These are phyloP conservation scores for Hyposoter didymator DNA, from an alignment of 2,888 invertebrate genomes.

Conservation along the genomic window DNA sequence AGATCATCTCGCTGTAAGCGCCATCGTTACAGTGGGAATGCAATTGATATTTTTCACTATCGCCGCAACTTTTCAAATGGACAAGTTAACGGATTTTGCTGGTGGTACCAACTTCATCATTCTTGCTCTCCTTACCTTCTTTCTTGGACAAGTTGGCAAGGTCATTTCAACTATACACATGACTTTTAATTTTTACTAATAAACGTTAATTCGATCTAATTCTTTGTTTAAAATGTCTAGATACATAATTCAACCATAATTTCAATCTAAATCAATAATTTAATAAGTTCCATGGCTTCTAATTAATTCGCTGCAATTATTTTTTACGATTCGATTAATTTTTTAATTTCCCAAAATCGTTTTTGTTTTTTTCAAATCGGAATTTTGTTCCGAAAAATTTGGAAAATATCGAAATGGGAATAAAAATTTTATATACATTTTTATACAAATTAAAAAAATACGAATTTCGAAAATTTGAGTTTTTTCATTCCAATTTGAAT, in stretches of 20 bases:
- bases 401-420: background rate
- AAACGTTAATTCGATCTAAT: background rate
- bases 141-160: conserved; percentile 92
- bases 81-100: conserved; percentile 96
- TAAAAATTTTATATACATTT: background rate
- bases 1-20: conserved; percentile 94
- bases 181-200: background rate
- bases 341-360: too few species aligned
- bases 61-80: conserved; percentile 94
- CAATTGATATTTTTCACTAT: conserved; percentile 95
- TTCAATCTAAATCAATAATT: background rate
- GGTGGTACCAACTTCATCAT: conserved; percentile 97
- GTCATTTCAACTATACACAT: conserved; percentile 79
- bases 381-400: background rate
- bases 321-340: background rate
- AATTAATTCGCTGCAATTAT: background rate
- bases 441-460: too few species aligned
- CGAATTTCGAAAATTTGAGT: too few species aligned
- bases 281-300: background rate
- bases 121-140: conserved; percentile 94
- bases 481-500: too few species aligned
- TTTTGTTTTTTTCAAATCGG: background rate
- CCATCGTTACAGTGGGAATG: conserved; percentile 93
- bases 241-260: too few species aligned
- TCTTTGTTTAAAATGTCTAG: background rate